A percentile compares a stretch with the other conserved stretches of the same genome.
phyloP scores from a whole-genome alignment of 2,113 vertebrate species.

The Cebus imitator region DNA sequence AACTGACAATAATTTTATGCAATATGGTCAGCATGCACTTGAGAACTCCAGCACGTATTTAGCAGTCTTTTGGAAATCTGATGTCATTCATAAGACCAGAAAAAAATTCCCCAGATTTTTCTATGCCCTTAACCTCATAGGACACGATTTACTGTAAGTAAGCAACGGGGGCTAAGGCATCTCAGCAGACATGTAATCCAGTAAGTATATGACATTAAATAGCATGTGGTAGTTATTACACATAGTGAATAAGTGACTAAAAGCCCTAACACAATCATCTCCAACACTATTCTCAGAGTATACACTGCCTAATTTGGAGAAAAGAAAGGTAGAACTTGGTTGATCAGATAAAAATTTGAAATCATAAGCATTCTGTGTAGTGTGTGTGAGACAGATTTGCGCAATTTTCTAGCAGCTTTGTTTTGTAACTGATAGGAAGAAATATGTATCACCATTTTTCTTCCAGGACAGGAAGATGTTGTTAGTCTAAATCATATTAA shows the following conservation, averaged over 20 bases:
- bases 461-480: not conserved
- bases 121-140: conserved; percentile 46
- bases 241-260: not conserved
- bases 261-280: not conserved
- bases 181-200: conserved; percentile 22
- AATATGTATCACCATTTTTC: not conserved
- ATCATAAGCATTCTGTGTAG: not conserved
- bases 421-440: not conserved
- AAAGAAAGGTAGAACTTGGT: not conserved
- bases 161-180: not conserved
- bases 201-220: conserved; percentile 14
- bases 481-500: not conserved
- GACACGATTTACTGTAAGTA: conserved; percentile 48
- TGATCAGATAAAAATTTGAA: conserved; percentile 1
- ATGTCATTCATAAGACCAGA: conserved; percentile 57
- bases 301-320: conserved; percentile 46
- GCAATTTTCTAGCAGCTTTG: not conserved
- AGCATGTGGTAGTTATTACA: conserved; percentile 6
- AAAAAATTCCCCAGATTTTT: not conserved
- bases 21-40: not conserved
- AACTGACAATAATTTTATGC: conserved; percentile 10
- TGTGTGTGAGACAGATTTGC: not conserved
- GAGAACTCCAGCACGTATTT: not conserved
- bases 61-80: conserved; percentile 53
- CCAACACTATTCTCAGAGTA: not conserved